A percentile compares a stretch with the other conserved stretches of the same genome.
phyloP scores from a whole-genome alignment of 2,797 vertebrate species.

The Squalus acanthias region DNA sequence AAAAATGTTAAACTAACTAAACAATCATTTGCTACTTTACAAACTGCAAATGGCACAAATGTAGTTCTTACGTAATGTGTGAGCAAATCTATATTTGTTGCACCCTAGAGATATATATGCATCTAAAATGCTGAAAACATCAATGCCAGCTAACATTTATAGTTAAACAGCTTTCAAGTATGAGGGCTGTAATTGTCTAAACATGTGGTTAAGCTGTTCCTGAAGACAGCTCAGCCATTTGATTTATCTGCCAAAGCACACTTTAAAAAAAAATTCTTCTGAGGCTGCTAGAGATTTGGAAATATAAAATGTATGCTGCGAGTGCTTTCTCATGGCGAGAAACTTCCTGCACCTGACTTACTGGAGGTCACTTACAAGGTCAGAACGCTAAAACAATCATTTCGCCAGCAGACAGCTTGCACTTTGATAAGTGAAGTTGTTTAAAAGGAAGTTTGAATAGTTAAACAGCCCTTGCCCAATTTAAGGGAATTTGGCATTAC shows the following conservation, averaged over 20 bases:
- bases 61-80: slow-evolving; percentile 31
- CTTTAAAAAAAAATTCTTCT: slow-evolving; percentile 10
- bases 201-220: slow-evolving; percentile 33
- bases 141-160: slow-evolving; percentile 32
- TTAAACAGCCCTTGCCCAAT: not conserved
- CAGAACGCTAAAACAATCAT: not conserved
- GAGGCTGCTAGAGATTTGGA: slow-evolving; percentile 20
- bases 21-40: slow-evolving; percentile 24
- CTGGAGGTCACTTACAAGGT: not conserved
- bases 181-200: slow-evolving; percentile 32
- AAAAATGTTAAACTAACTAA: slow-evolving; percentile 23
- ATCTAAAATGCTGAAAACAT: slow-evolving; percentile 34
- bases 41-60: slow-evolving; percentile 27
- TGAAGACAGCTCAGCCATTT: slow-evolving; percentile 17
- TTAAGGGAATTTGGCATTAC: slow-evolving; percentile 15
- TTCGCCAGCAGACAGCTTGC: not conserved
- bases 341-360: slow-evolving; percentile 30
- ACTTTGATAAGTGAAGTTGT: slow-evolving; percentile 21
- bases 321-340: not conserved
- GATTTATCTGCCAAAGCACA: slow-evolving; percentile 35
- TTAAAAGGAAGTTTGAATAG: not conserved
- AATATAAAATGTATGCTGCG: not conserved
- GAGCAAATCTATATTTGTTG: slow-evolving; percentile 36
- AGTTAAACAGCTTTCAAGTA: slow-evolving; percentile 31
- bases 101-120: slow-evolving; percentile 3